These are phyloP conservation scores for Eilema sororculum DNA, from an alignment of 2,888 invertebrate genomes.

Conservation along the genomic window DNA sequence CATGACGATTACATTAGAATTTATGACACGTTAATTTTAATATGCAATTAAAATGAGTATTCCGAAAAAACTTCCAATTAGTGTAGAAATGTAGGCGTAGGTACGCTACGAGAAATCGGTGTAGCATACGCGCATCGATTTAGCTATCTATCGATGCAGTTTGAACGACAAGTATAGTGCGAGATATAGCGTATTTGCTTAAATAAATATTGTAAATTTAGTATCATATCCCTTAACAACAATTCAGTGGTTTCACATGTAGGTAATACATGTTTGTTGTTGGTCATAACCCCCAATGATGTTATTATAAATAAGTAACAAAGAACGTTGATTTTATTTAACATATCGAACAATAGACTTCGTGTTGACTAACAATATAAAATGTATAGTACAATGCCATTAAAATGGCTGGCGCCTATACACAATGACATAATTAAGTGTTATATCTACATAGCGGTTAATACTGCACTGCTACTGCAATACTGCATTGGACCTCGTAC, in stretches of 20 bases:
- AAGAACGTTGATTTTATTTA: not conserved
- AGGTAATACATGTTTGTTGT: not conserved
- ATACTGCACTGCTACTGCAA: constrained; percentile 55
- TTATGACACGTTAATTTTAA: constrained; percentile 67
- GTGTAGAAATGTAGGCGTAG: not conserved
- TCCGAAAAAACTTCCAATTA: not conserved
- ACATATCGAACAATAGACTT: not conserved
- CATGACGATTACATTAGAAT: constrained; percentile 59
- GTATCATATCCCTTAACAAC: not conserved
- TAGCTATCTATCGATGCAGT: too few relatives aligned
- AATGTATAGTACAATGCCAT: not conserved
- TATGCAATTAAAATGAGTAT: constrained; percentile 21
- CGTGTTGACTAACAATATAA: not conserved
- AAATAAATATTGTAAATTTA: not conserved
- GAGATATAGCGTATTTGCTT: too few relatives aligned
- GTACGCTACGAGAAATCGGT: not conserved
- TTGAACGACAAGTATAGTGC: too few relatives aligned
- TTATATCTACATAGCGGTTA: constrained; percentile 25
- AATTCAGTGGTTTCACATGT: not conserved
- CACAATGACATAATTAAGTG: not conserved
- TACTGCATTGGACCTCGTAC: constrained; percentile 44
- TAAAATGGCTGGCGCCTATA: not conserved
- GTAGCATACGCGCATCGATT: not conserved
- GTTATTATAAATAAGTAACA: not conserved
- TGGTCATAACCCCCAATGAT: not conserved